A percentile compares a stretch with the other conserved stretches of the same genome.
These are phyloP conservation scores for Cosmopolites sordidus DNA, from an alignment of 2,888 invertebrate species.

Conservation along the genomic window DNA sequence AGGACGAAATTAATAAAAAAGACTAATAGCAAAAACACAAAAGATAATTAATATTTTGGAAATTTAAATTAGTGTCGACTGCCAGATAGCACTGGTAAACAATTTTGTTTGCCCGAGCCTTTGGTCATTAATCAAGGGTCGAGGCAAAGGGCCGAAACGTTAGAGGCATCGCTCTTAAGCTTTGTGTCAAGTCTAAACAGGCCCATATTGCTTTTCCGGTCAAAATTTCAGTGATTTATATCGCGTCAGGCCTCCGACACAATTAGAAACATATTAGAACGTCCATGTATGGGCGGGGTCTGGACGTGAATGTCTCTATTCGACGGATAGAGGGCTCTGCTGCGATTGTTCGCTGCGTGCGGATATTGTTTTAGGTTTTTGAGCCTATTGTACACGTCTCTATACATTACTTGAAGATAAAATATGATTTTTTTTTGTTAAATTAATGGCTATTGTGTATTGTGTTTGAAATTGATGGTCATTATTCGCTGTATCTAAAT, in stretches of 20 bases:
- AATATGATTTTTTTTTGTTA: not conserved
- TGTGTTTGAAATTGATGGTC: no score
- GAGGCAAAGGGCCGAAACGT: constrained; percentile 25
- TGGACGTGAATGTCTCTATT: not conserved
- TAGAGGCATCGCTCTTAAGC: constrained; percentile 28
- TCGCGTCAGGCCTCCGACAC: constrained; percentile 19
- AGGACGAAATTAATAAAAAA: not conserved
- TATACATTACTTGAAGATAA: not conserved
- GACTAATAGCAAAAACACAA: constrained; percentile 4
- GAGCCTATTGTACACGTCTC: not conserved
- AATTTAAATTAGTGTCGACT: constrained; percentile 26
- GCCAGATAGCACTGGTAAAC: constrained; percentile 13
- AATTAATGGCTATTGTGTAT: no score
- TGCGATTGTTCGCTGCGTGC: not conserved
- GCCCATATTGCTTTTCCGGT: constrained; percentile 29
- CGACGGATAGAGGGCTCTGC: not conserved
- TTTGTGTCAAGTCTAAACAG: constrained; percentile 27
- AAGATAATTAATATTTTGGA: constrained; percentile 23
- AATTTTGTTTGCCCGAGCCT: constrained; percentile 22
- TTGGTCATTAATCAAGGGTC: constrained; percentile 25
- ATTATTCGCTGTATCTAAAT: no score
- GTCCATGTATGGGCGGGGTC: constrained; percentile 14
- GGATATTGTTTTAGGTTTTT: not conserved
- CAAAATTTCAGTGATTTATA: constrained; percentile 28
- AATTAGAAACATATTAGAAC: constrained; percentile 26